These are phyloP conservation scores for Chloromyia formosa DNA, from an alignment of 2,888 invertebrate species.

Conservation along the genomic window DNA sequence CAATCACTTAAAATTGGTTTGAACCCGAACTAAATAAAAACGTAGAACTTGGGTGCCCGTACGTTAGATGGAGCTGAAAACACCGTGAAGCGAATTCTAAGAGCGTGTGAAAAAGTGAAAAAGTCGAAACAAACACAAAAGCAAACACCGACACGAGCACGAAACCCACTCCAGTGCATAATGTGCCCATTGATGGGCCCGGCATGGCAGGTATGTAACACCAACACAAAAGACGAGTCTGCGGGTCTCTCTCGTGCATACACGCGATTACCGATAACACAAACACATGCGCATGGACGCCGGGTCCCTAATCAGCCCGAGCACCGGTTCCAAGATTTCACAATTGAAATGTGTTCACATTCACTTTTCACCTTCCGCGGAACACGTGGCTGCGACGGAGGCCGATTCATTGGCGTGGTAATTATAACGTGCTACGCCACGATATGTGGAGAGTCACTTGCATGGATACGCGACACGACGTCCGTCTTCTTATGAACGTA, in stretches of 20 bases:
- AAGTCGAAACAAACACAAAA: slow-evolving; percentile 34
- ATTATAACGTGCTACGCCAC: not conserved
- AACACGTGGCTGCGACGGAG: not conserved
- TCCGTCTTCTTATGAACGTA: no score
- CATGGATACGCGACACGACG: no score
- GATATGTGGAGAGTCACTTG: not conserved
- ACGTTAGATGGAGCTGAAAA: slow-evolving; percentile 45
- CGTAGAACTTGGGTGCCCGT: not conserved
- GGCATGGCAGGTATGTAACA: not conserved
- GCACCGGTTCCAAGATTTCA: not conserved
- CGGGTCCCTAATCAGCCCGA: slow-evolving; percentile 4
- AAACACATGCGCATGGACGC: slow-evolving; percentile 7
- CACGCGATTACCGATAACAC: not conserved
- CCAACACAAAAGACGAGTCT: not conserved
- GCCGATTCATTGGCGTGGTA: not conserved
- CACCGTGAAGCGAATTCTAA: not conserved
- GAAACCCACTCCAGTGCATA: slow-evolving; percentile 1
- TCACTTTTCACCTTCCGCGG: not conserved
- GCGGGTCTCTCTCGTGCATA: not conserved
- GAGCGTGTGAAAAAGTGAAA: slow-evolving; percentile 1
- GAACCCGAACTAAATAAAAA: slow-evolving; percentile 26
- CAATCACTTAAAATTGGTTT: slow-evolving; percentile 35
- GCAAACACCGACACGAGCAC: not conserved
- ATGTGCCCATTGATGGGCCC: slow-evolving; percentile 11
- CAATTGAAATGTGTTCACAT: not conserved